Conservation (phyloP, 2,888 invertebrate species). For the Galeruca laticollis region DNA sequence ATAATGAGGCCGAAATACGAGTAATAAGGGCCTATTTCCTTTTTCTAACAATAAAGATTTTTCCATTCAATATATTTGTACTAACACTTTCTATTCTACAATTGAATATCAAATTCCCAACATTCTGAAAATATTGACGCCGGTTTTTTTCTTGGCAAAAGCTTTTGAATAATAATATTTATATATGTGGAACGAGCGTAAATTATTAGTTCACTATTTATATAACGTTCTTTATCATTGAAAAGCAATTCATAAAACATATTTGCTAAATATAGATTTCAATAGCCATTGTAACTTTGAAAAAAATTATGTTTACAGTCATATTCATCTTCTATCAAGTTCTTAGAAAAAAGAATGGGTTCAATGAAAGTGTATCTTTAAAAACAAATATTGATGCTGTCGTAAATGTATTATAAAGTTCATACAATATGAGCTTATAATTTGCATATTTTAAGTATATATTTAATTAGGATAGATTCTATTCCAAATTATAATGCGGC, state of each 20-base stretch:
- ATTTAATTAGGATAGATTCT: too few species aligned
- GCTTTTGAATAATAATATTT: neutral
- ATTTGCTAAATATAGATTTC: conserved; percentile 7
- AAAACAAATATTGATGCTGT: neutral
- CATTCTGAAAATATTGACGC: neutral
- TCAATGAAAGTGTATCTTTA: neutral
- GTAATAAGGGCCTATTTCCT: too few species aligned
- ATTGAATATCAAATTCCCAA: neutral
- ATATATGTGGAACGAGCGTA: neutral
- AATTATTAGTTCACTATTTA: neutral
- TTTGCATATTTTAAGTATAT: too few species aligned
- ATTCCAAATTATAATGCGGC: too few species aligned
- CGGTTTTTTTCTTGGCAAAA: neutral
- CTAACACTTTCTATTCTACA: neutral
- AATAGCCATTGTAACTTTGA: neutral
- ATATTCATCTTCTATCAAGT: neutral
- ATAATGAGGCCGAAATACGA: too few species aligned
- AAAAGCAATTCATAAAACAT: neutral
- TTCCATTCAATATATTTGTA: neutral
- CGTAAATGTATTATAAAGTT: neutral
- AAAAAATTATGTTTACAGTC: neutral
- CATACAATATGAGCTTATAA: too few species aligned
- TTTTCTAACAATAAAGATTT: neutral
- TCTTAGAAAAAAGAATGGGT: neutral
- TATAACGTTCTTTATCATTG: neutral